Base-by-base conservation (phyloP, 2,888 invertebrate genomes). In the Caenorhabditis sp. region DNA sequence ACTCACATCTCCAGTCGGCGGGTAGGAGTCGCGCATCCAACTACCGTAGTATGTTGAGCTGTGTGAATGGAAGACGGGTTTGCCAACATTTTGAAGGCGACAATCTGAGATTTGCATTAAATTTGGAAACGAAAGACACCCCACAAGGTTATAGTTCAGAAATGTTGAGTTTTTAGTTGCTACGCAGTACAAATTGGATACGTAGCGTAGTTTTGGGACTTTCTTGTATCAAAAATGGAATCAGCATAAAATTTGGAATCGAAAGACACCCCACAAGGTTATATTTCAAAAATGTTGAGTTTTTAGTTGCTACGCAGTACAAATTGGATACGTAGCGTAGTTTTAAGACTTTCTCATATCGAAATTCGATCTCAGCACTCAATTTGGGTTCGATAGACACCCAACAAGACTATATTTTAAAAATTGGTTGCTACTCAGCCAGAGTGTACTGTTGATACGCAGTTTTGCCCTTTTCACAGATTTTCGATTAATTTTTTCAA, bases 21-120 rank as follows among this genome's bases (percentile, higher is more conserved):
- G 88, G 69, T 85, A 81, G 0, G 88, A 84, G 77, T 89, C 89
- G 57, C 85, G 76, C 88, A 89, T 88, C 89, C 89, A 89, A 4
- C 88, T 82, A 3, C 90, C 90, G 81, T 88, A 89, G 77, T 83
- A 88, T 0, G 87, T 88, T 37, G 87, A 85, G 0, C 87, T 83
- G 72, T 88, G 88, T 21, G 88, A 87, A 70, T 89, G 87, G 78
- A 89, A 89, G 10, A 89, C 78, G 17, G 90, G 89, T 69, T 88
- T 89, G 14, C 89, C 89, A 21, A 90, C 84, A 49, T 78, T 80
- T 64, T 88, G 86, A 65, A 89, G 82, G 58, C 83, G 83, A 75
- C 89, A 89, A 77, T 88, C 89, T 89, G 82, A 26, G n/a, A 31
- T 6, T 31, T 31, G 31, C 31, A 10, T 31, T 6, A 31, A 31